A percentile compares a stretch with the other conserved stretches of the same genome.
Evolutionary conservation across 2,888 invertebrate genomes (phyloP).

Genomic region (Netelia virgata): DNA sequence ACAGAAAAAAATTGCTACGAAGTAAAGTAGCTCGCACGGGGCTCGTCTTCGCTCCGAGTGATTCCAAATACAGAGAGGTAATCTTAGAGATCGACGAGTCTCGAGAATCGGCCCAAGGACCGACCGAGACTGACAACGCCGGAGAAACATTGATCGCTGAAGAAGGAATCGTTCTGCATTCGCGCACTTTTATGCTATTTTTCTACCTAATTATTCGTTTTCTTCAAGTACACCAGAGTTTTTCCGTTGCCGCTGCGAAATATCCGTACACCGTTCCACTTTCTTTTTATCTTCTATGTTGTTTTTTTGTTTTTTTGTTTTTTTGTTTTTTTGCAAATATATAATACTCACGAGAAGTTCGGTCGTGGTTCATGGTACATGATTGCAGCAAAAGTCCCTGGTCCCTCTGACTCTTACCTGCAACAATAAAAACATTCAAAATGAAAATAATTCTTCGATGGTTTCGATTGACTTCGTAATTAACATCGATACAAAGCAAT

Average conservation of each 20-base stretch:
- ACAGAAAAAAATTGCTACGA: background rate
- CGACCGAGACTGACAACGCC: too few species aligned
- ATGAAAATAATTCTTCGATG: constrained; percentile 14
- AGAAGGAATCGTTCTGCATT: constrained; percentile 1
- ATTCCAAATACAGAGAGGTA: background rate
- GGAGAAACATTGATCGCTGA: background rate
- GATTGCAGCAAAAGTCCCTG: constrained; percentile 62
- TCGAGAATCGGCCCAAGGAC: background rate
- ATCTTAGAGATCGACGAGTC: background rate
- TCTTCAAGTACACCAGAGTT: background rate
- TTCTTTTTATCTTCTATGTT: background rate
- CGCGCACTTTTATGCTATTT: constrained; percentile 15
- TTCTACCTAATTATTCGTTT: background rate
- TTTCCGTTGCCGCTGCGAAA: background rate
- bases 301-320: constrained; percentile 3
- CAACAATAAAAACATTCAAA: constrained; percentile 40
- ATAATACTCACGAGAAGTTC: constrained; percentile 62
- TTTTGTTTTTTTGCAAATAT: constrained; percentile 17
- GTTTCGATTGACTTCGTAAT: background rate
- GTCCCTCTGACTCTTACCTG: constrained; percentile 63
- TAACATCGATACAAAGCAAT: background rate
- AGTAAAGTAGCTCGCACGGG: background rate
- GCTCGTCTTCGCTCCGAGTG: background rate
- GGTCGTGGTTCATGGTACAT: constrained; percentile 55
- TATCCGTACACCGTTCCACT: background rate